Evolutionary conservation across 2,797 vertebrate genomes (phyloP).

Genomic region (Peromyscus nudipes): DNA sequence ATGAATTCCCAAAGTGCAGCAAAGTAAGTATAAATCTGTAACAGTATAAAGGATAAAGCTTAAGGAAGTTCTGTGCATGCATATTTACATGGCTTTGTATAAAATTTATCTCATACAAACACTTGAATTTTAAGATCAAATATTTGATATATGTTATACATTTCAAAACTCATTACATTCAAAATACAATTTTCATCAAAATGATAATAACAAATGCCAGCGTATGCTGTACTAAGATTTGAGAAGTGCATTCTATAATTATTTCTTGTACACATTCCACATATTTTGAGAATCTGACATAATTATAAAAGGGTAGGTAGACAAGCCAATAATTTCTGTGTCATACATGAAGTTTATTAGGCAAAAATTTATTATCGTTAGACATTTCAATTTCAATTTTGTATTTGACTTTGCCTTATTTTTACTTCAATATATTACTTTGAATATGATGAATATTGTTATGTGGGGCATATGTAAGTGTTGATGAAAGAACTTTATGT

Average conservation of each 20-base stretch:
- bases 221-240: not conserved
- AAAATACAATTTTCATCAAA: not conserved
- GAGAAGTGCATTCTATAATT: not conserved
- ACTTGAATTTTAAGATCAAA: constrained; percentile 13
- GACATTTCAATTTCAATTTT: not conserved
- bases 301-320: not conserved
- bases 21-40: constrained; percentile 68
- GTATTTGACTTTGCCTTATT: not conserved
- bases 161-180: constrained; percentile 2
- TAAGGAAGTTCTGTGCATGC: not conserved
- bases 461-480: not conserved
- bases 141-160: not conserved
- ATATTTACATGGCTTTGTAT: not conserved
- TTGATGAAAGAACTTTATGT: not conserved
- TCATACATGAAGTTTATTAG: not conserved
- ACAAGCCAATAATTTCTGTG: not conserved
- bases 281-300: not conserved
- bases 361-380: not conserved
- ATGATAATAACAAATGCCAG: not conserved
- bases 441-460: not conserved
- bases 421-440: not conserved
- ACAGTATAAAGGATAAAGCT: constrained; percentile 30
- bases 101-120: not conserved
- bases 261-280: not conserved
- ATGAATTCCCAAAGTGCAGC: constrained; percentile 49